phyloP scores from a whole-genome alignment of 1,140 invertebrate genomes.

The silkworm (Bombyx mori) region DNA sequence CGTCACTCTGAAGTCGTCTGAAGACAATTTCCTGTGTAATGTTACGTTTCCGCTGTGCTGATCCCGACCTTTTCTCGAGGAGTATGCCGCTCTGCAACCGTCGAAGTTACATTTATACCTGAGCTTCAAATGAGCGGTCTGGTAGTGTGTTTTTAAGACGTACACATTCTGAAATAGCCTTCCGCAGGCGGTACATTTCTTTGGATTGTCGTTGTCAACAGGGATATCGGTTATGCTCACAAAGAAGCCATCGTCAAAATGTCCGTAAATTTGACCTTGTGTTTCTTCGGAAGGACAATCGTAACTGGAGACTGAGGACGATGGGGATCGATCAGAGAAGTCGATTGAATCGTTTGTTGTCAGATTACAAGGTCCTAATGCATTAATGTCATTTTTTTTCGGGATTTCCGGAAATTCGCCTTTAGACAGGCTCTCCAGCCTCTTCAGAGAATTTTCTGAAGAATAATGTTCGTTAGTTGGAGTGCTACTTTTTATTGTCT shows the following conservation, averaged over 20 bases:
- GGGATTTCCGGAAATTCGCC: conserved; percentile 77
- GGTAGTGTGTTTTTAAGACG: conserved; percentile 95
- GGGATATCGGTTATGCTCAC: conserved; percentile 85
- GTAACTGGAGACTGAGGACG: conserved; percentile 73
- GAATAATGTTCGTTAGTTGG: conserved; percentile 40
- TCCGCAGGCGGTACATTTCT: conserved; percentile 91
- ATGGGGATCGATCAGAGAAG: conserved; percentile 71
- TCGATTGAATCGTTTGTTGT: conserved; percentile 59
- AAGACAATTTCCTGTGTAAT: conserved; percentile 89
- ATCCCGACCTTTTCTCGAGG: conserved; percentile 94
- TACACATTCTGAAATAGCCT: conserved; percentile 96
- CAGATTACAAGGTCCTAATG: conserved; percentile 46
- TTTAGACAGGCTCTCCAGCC: conserved; percentile 85
- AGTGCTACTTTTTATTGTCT: conserved; percentile 19
- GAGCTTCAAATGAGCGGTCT: conserved; percentile 95
- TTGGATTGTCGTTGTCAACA: conserved; percentile 82
- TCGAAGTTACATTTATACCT: conserved; percentile 97
- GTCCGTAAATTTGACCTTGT: conserved; percentile 76
- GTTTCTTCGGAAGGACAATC: conserved; percentile 73
- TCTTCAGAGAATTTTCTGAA: conserved; percentile 79
- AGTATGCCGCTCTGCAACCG: conserved; percentile 96
- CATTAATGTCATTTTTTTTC: conserved; percentile 39
- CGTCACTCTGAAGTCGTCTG: conserved; percentile 56
- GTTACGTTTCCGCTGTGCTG: conserved; percentile 94
- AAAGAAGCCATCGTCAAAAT: conserved; percentile 81